phyloP scores from a whole-genome alignment of 2,113 vertebrate genomes.

The Vimba vimba region DNA sequence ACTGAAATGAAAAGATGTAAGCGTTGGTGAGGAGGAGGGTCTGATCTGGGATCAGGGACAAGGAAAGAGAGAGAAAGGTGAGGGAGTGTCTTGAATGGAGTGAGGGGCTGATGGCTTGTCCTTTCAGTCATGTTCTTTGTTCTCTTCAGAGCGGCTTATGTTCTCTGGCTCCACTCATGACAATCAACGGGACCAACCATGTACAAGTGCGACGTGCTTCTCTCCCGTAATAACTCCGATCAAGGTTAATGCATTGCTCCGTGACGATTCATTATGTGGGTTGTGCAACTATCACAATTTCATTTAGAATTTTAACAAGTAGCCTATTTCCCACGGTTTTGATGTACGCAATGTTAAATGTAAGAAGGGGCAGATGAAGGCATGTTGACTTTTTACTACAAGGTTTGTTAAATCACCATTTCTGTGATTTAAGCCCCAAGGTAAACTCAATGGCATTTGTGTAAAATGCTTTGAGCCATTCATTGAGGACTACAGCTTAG shows the following conservation, averaged over 20 bases:
- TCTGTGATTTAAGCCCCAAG: conserved; percentile 35
- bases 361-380: conserved; percentile 43
- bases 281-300: neutral
- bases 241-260: neutral
- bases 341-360: neutral
- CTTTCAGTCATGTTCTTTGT: conserved; percentile 75
- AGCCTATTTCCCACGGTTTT: neutral
- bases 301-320: neutral
- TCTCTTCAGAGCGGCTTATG: conserved; percentile 65
- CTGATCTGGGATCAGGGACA: conserved; percentile 59
- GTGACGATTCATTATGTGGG: neutral
- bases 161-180: conserved; percentile 59
- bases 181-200: conserved; percentile 48
- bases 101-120: conserved; percentile 63
- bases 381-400: conserved; percentile 57
- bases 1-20: neutral
- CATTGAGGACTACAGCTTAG: conserved; percentile 44
- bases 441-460: conserved; percentile 46
- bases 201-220: conserved; percentile 33
- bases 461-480: conserved; percentile 46
- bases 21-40: conserved; percentile 51
- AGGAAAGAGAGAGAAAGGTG: conserved; percentile 55
- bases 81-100: conserved; percentile 29
- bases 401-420: conserved; percentile 60
- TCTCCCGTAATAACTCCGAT: neutral